Evolutionary conservation across 2,113 vertebrate genomes (phyloP).

Genomic region (Eira barbara): DNA sequence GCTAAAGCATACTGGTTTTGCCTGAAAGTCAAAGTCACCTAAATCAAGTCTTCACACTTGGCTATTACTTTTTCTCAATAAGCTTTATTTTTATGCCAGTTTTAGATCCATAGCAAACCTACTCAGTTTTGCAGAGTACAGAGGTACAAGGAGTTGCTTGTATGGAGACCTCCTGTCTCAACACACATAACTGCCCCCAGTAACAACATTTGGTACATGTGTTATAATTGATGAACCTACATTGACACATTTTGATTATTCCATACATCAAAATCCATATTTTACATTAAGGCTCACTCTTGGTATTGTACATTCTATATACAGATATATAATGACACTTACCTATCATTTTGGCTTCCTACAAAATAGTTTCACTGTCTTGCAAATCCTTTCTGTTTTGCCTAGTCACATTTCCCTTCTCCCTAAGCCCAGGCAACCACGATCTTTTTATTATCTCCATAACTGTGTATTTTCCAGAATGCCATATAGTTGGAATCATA

Average conservation of each 20-base stretch:
- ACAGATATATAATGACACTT: neutral
- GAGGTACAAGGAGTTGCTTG: neutral
- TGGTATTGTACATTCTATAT: neutral
- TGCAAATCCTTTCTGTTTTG: neutral
- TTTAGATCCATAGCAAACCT: neutral
- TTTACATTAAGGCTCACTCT: neutral
- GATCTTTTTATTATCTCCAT: neutral
- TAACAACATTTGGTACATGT: neutral
- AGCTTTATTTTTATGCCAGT: neutral
- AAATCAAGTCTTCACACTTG: neutral
- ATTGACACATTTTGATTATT: neutral
- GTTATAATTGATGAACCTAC: neutral
- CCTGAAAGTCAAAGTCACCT: slow-evolving; percentile 3
- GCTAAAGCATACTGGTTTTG: slow-evolving; percentile 6
- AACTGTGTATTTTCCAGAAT: neutral
- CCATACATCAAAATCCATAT: neutral
- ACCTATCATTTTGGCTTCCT: neutral
- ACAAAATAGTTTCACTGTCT: neutral
- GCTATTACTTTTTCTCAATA: neutral
- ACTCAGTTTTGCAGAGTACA: neutral
- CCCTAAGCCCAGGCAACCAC: neutral
- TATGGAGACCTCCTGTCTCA: neutral
- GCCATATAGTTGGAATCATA: neutral
- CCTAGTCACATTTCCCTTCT: neutral
- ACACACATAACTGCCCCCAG: neutral